A percentile compares a stretch with the other conserved stretches of the same genome.
Conservation (phyloP, 64 coral and sea anemone species). For the Hydrozoanthus tunicans region DNA sequence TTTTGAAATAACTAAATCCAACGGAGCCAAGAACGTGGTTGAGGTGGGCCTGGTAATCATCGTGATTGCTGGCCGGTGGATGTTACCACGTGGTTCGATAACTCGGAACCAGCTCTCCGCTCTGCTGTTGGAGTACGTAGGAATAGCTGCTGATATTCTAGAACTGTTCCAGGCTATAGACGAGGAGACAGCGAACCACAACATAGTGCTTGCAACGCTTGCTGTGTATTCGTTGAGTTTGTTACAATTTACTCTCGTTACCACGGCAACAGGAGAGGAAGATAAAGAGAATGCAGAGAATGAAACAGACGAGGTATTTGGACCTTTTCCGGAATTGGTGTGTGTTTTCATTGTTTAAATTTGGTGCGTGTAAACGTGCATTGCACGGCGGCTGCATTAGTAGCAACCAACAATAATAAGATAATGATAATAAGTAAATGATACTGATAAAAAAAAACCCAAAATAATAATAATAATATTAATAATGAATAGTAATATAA, state of each 20-base stretch:
- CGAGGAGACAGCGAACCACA: conserved; percentile 15
- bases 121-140: conserved; percentile 78
- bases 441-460: too few relatives aligned
- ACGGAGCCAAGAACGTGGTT: conserved; percentile 59
- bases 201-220: conserved; percentile 42
- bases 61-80: conserved; percentile 72
- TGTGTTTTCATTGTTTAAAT: too few relatives aligned
- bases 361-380: too few relatives aligned
- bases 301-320: conserved; percentile 34
- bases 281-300: conserved; percentile 30
- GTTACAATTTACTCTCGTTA: conserved; percentile 72
- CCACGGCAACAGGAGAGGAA: conserved; percentile 56
- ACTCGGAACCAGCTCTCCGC: conserved; percentile 80
- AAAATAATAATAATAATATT: too few relatives aligned
- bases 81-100: conserved; percentile 76
- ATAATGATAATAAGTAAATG: too few relatives aligned
- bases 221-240: conserved; percentile 74
- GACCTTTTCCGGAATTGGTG: too few relatives aligned
- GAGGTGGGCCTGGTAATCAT: conserved; percentile 72
- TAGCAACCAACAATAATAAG: too few relatives aligned
- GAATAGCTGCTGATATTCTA: conserved; percentile 81
- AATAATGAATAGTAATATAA: too few relatives aligned
- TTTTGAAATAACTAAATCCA: conserved; percentile 24
- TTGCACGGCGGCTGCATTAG: too few relatives aligned
- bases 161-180: conserved; percentile 76